Percentiles rank a stretch among this genome's conserved stretches.
Conservation (phyloP, 2,888 invertebrate species). For the Synergus laeviventris region DNA sequence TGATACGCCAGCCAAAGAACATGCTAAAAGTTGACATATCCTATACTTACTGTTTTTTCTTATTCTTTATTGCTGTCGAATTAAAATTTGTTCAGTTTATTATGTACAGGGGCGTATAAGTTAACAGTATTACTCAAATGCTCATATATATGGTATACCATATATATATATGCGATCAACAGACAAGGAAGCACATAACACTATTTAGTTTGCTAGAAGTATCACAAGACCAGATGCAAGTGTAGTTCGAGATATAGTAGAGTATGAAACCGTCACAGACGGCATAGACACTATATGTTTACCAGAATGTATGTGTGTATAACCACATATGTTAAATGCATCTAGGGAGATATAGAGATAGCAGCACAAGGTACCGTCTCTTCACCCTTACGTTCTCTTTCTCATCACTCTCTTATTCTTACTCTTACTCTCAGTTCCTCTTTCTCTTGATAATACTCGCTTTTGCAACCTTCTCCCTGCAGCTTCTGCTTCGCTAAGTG, state of each 20-base stretch:
- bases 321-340: not conserved
- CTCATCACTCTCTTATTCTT: slow-evolving; percentile 40
- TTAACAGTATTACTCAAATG: too few species aligned
- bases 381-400: slow-evolving; percentile 39
- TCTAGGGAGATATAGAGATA: not conserved
- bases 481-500: slow-evolving; percentile 61
- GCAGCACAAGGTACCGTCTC: not conserved
- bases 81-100: too few species aligned
- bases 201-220: not conserved
- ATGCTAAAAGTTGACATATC: too few species aligned
- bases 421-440: slow-evolving; percentile 43
- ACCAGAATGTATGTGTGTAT: not conserved
- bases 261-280: not conserved
- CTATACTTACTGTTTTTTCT: too few species aligned
- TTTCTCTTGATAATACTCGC: slow-evolving; percentile 17
- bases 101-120: too few species aligned
- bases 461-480: slow-evolving; percentile 44
- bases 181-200: not conserved
- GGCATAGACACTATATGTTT: not conserved
- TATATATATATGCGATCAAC: not conserved
- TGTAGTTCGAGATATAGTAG: not conserved
- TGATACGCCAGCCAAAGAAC: too few species aligned
- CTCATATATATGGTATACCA: not conserved
- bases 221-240: not conserved
- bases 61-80: too few species aligned